A percentile compares a stretch with the other conserved stretches of the same genome.
These are phyloP conservation scores for Sebastolobus alascanus DNA, from an alignment of 2,797 vertebrate species.

Conservation along the genomic window DNA sequence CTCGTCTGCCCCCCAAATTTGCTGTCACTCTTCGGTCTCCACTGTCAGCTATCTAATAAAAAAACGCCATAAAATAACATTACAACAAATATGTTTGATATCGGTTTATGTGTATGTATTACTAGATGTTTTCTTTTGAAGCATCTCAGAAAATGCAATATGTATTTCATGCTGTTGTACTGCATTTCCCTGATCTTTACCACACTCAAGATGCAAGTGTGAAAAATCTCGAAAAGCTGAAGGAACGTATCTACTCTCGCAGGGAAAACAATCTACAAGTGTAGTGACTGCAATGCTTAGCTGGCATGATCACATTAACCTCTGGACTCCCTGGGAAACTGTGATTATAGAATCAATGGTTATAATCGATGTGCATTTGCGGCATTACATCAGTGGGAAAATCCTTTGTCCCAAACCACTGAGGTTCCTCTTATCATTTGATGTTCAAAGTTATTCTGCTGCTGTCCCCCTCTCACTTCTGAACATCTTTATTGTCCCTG, in stretches of 20 bases:
- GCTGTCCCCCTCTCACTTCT: conserved; percentile 34
- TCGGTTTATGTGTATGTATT: background rate
- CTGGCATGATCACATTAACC: conserved; percentile 34
- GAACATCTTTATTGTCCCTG: conserved; percentile 27
- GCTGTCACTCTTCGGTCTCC: background rate
- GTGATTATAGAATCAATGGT: conserved; percentile 53
- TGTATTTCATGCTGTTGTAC: background rate
- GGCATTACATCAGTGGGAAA: conserved; percentile 38
- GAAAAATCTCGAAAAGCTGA: background rate
- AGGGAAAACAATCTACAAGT: conserved; percentile 1
- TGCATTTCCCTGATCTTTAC: background rate
- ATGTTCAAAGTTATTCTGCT: conserved; percentile 53
- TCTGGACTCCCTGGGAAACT: conserved; percentile 38
- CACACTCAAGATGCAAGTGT: background rate
- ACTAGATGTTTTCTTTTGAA: background rate
- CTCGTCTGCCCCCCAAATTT: background rate
- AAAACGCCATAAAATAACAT: background rate
- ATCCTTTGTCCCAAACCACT: conserved; percentile 34
- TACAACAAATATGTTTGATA: background rate
- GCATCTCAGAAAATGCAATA: conserved; percentile 4
- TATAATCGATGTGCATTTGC: conserved; percentile 53
- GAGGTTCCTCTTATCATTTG: conserved; percentile 28
- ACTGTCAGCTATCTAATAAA: background rate
- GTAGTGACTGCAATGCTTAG: conserved; percentile 15
- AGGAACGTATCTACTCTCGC: background rate